phyloP scores from a whole-genome alignment of 1,140 invertebrate species.

The Tetramorium simillimum region DNA sequence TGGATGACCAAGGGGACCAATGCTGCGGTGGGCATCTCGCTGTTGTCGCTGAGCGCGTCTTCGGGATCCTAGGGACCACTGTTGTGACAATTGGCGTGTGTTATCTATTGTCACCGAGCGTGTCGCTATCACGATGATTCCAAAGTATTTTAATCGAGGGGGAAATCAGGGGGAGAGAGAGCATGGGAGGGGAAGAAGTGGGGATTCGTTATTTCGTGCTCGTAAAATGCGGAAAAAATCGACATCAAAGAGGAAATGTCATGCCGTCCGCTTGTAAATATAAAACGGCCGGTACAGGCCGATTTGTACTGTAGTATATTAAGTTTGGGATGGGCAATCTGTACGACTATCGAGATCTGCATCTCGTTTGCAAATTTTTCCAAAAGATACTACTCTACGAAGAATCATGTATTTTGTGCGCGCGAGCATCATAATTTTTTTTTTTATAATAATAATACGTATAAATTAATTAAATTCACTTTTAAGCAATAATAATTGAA shows the following conservation, averaged over 20 bases:
- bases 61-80: slow-evolving; percentile 23
- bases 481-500: not conserved
- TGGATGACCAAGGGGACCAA: slow-evolving; percentile 53
- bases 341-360: slow-evolving; percentile 3
- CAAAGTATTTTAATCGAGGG: not conserved
- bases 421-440: not conserved
- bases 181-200: not conserved
- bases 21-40: slow-evolving; percentile 29
- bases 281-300: slow-evolving; percentile 15
- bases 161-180: not conserved
- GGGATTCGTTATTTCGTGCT: slow-evolving; percentile 21
- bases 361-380: slow-evolving; percentile 4
- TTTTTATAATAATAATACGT: not conserved
- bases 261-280: slow-evolving; percentile 52
- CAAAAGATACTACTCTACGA: not conserved
- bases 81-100: slow-evolving; percentile 16
- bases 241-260: slow-evolving; percentile 42
- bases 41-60: slow-evolving; percentile 19
- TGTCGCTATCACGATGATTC: not conserved
- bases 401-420: not conserved
- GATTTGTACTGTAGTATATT: slow-evolving; percentile 44
- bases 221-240: slow-evolving; percentile 35
- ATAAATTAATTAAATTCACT: not conserved
- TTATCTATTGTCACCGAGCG: not conserved
- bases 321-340: slow-evolving; percentile 43